Evolutionary conservation across 2,888 invertebrate species (phyloP), one percentile per base, ranked within the genome.

Genomic region (Xylophagus ater): DNA sequence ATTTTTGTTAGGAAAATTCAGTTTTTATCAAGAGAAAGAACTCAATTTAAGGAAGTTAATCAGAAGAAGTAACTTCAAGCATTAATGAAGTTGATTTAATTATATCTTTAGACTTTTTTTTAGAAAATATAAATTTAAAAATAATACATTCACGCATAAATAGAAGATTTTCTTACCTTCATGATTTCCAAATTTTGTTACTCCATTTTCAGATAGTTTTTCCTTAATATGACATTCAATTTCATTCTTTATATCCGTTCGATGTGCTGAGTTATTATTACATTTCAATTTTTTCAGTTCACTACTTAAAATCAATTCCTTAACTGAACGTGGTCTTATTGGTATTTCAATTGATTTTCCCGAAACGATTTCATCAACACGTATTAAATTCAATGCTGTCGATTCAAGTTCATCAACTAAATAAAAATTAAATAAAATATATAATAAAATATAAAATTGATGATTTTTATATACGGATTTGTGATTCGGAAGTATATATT

Each of bases 371-470:
- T 49, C 49, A 41, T 50, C 49, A 38, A 47, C 47, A 28, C 51
- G 48, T 32, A 51, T 49, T 29, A 54, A 46, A 43, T 54, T 53
- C n/a, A 51, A 41, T 13, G 48, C 49, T 19, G 42, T 40, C 5
- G 24, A 23, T 13, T 23, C 7, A 10, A 8, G 6, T n/a, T 26
- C 26, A 4, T 26, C 26, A 26, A 5, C 26, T 26, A 26, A 26
- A 26, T 6, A 12, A 26, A 26, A 10, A 12, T 5, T 8, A n/a
- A 12, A 6, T 26, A 12, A 26, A 26, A 13, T 5, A 12, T 26
- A 12, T 26, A 26, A 6, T 26, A 26, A 5, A 26, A 12, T 10
- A 13, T 10, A n/a, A 26, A 10, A n/a, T 26, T 26, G 7, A 12
- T 26, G 5, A 12, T 26, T 26, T 26, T 26, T 26, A 26, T 5